A percentile compares a stretch with the other conserved stretches of the same genome.
Conservation (phyloP, 2,113 vertebrate species). For the Dolichotis patagonum region DNA sequence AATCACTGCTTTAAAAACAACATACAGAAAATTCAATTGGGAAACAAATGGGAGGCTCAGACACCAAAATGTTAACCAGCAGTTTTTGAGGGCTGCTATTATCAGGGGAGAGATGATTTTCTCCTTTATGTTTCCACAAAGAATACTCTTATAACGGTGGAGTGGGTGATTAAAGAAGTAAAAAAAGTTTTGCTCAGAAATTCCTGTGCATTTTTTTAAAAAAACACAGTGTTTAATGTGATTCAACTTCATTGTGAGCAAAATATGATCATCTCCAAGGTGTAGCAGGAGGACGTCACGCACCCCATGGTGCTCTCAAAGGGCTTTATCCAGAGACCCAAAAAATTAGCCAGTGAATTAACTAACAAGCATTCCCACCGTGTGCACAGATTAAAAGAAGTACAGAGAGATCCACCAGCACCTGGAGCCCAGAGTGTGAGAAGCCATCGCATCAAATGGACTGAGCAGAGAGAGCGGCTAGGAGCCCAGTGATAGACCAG, state of each 20-base stretch:
- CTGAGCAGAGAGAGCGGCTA: neutral
- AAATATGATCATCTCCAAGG: neutral
- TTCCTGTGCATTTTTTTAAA: neutral
- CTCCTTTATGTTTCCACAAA: constrained; percentile 1
- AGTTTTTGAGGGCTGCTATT: neutral
- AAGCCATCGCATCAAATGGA: accelerated
- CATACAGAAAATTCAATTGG: neutral
- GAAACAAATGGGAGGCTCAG: neutral
- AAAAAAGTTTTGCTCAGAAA: neutral
- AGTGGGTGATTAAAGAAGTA: neutral
- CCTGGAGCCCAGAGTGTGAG: neutral
- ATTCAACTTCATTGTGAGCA: neutral
- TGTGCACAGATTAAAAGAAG: neutral
- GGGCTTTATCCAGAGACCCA: neutral
- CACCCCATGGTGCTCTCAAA: neutral
- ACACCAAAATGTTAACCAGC: neutral
- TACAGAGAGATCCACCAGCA: too few relatives aligned
- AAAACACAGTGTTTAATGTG: neutral
- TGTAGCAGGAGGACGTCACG: neutral
- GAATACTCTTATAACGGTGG: neutral
- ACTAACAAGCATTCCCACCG: neutral
- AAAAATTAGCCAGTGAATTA: neutral
- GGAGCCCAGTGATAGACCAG: accelerated
- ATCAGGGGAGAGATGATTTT: neutral
- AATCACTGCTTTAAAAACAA: neutral